Base-by-base conservation (phyloP, 2,888 invertebrate genomes). In the Drosophila fulvimacula region DNA sequence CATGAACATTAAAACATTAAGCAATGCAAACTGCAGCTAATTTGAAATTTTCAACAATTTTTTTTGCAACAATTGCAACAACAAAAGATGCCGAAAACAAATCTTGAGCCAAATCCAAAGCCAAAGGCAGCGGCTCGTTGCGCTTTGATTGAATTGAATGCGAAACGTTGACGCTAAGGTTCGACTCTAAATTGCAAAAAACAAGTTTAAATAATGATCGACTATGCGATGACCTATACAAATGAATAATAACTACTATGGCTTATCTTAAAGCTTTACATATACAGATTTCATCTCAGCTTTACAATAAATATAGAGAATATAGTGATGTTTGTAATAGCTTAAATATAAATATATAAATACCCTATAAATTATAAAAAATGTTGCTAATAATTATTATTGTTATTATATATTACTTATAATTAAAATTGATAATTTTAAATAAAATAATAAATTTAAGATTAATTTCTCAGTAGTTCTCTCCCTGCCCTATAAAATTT, bases 91-190 rank as follows among this genome's bases (percentile, higher is more conserved):
- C 83, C 83, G 84, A 83, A 83, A 82, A 81, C 78, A 68, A 85
- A 77, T 67, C 52, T 65, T 62, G 27, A 38, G 24, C 52, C 56
- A 70, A 68, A 70, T 71, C 65, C 62, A 69, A 79, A 70, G 73
- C 65, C 64, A 69, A 80, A 74, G 72, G 77, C 75, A 57, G 70
- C 80, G 72, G 73, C 76, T 75, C 72, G 88, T 82, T 84, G 87
- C 82, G 84, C 84, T 87, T 84, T 87, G 87, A 87, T 84, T 84
- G 88, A 80, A 82, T 81, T 68, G 79, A 86, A 88, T 82, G 74
- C 74, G 83, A 76, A 49, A 76, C 71, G 82, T 62, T 64, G 57
- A 73, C 69, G 62, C 44, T 48, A 66, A 73, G 71, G 57, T 69
- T 69, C 34, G 57, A 64, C 49, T 65, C 41, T n/a, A 66, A 78